These are phyloP conservation scores for Apodemus sylvaticus DNA, from an alignment of 2,113 vertebrate genomes.

Conservation along the genomic window DNA sequence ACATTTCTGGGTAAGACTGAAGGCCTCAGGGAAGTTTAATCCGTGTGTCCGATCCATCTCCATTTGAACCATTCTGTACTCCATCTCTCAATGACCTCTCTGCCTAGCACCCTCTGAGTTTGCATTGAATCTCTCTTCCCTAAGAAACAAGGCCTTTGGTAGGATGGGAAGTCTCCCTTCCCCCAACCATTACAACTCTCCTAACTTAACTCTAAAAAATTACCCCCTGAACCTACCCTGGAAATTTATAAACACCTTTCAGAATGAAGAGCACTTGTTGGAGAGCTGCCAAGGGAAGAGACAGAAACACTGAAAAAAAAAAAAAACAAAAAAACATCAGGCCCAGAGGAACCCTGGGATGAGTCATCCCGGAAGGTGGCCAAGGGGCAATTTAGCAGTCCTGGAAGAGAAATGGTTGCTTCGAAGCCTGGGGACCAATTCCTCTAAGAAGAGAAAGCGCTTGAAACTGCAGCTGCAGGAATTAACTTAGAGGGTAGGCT, in stretches of 20 bases:
- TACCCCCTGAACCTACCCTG: neutral
- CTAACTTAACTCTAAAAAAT: neutral
- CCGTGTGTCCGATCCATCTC: conserved; percentile 21
- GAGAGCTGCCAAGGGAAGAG: neutral
- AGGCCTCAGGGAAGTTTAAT: conserved; percentile 40
- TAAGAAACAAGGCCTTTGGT: conserved; percentile 32
- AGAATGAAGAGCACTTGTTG: neutral
- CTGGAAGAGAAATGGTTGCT: conserved; percentile 9
- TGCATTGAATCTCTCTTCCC: conserved; percentile 26
- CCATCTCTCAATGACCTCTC: neutral
- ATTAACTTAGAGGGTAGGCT: neutral
- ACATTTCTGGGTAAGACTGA: conserved; percentile 54
- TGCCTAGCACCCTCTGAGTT: conserved; percentile 14
- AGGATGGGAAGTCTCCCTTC: neutral
- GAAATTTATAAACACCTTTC: conserved; percentile 47
- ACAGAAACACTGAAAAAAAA: neutral
- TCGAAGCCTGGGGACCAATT: conserved; percentile 19
- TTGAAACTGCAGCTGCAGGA: neutral
- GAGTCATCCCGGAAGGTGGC: conserved; percentile 26
- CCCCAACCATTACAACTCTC: neutral
- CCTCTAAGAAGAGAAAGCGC: neutral
- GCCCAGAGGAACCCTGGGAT: neutral
- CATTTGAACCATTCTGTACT: conserved; percentile 43
- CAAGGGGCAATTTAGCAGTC: conserved; percentile 15
- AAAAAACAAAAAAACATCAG: no score